phyloP scores from a whole-genome alignment of 2,888 invertebrate genomes.

The Dinocampus coccinellae region DNA sequence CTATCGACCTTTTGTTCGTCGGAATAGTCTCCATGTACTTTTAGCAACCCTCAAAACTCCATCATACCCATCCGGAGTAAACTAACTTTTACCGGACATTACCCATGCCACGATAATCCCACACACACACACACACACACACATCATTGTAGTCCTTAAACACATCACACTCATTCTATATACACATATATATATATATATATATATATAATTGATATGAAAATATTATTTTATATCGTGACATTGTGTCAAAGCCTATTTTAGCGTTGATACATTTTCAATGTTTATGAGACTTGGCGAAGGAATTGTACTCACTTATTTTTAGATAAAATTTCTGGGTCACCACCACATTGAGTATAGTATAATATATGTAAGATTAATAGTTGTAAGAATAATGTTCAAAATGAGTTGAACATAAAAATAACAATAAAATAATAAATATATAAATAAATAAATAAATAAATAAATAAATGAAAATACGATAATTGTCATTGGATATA shows the following conservation, averaged over 20 bases:
- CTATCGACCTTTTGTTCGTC: too few relatives aligned
- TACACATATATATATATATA: background rate
- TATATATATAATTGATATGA: background rate
- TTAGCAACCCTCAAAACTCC: conserved; percentile 56
- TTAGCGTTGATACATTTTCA: background rate
- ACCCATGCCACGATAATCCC: conserved; percentile 37
- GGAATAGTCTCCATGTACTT: conserved; percentile 31
- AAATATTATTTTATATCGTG: background rate
- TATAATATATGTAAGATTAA: background rate
- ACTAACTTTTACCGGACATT: conserved; percentile 53
- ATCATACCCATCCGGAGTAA: conserved; percentile 50
- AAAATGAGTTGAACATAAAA: background rate
- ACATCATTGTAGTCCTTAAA: conserved; percentile 9
- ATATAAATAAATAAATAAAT: background rate
- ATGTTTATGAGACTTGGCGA: background rate
- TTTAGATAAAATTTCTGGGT: conserved; percentile 50
- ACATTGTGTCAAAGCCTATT: background rate
- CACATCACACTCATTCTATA: conserved; percentile 12
- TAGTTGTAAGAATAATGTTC: conserved; percentile 6
- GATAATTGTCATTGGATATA: too few relatives aligned
- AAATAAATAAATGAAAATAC: background rate
- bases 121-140: too few relatives aligned
- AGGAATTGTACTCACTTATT: conserved; percentile 34
- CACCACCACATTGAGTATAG: conserved; percentile 18
- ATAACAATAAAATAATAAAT: background rate